These are phyloP conservation scores for Tympanuchus pallidicinctus DNA, from an alignment of 2,113 vertebrate species.

Conservation along the genomic window DNA sequence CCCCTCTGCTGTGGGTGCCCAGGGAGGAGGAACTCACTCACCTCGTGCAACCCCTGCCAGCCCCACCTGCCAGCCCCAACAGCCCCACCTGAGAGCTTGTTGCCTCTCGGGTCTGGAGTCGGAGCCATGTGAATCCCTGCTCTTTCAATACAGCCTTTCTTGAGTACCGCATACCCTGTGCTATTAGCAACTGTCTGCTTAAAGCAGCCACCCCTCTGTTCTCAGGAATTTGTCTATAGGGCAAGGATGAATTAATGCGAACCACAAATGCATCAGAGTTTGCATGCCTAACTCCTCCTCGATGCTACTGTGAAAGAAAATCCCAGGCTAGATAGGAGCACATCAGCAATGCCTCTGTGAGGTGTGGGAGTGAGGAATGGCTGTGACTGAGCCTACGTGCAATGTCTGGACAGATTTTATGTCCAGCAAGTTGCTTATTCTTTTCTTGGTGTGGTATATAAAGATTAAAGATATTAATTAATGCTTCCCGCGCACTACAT, in stretches of 20 bases:
- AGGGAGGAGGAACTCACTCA: not conserved
- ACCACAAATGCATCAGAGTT: not conserved
- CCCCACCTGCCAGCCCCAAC: rapidly evolving
- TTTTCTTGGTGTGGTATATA: not conserved
- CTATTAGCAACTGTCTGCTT: not conserved
- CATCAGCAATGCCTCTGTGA: not conserved
- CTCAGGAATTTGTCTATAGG: not conserved
- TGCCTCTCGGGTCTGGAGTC: not conserved
- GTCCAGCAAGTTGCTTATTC: not conserved
- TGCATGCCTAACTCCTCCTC: not conserved
- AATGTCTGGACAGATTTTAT: not conserved
- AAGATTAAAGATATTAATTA: constrained; percentile 10
- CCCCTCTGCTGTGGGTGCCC: not conserved
- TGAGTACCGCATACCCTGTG: not conserved
- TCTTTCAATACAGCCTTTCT: not conserved
- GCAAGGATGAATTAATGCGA: not conserved
- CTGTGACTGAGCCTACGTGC: not conserved
- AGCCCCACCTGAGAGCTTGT: rapidly evolving
- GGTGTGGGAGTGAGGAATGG: not conserved
- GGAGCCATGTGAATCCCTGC: not conserved
- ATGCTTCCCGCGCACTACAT: constrained; percentile 1
- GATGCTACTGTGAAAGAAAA: not conserved
- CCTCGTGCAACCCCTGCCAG: not conserved
- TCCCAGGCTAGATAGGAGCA: not conserved
- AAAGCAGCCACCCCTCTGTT: not conserved